phyloP scores from a whole-genome alignment of 2,113 vertebrate species.

The Tragelaphus buxtoni region DNA sequence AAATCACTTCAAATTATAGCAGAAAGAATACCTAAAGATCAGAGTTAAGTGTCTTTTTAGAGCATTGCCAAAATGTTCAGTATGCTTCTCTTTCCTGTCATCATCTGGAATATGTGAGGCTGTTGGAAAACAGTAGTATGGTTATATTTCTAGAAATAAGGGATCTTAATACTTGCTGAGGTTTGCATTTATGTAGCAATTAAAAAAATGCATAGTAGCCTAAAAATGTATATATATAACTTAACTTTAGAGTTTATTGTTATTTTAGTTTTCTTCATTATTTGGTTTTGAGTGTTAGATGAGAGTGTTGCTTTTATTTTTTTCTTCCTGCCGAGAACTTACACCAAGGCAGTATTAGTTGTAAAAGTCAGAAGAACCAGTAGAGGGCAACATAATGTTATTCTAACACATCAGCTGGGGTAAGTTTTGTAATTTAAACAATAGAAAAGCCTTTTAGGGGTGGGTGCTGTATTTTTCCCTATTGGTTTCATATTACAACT shows the following conservation, averaged over 20 bases:
- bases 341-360: neutral
- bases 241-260: neutral
- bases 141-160: neutral
- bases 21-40: constrained; percentile 49
- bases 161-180: neutral
- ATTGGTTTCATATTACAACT: constrained; percentile 49
- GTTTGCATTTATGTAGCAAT: neutral
- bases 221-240: neutral
- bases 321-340: neutral
- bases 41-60: constrained; percentile 70
- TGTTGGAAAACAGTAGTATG: neutral
- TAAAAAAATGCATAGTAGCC: neutral
- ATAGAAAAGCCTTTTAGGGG: constrained; percentile 45
- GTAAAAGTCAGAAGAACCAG: constrained; percentile 53
- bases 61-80: constrained; percentile 13
- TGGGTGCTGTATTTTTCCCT: neutral
- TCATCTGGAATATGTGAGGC: neutral
- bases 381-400: constrained; percentile 76
- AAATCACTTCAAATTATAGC: neutral
- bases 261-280: neutral
- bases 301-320: neutral
- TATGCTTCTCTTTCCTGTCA: neutral
- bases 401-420: neutral
- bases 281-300: neutral
- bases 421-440: constrained; percentile 49